Base-by-base conservation (phyloP, 2,113 vertebrate species). In the Brachyhypopomus gauderio region DNA sequence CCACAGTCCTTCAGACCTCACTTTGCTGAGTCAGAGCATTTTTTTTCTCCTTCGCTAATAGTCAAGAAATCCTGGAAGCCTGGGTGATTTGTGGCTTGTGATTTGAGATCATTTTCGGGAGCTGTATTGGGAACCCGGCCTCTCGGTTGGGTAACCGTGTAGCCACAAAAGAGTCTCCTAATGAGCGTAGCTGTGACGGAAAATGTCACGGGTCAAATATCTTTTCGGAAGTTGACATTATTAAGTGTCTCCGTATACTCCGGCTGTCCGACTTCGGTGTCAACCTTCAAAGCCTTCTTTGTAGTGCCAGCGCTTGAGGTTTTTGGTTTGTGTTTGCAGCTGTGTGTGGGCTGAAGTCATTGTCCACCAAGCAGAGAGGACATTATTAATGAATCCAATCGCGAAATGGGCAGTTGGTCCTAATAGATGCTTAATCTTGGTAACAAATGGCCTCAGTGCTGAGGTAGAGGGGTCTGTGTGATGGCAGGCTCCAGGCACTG, bases 381-480 rank as follows among this genome's bases (percentile, higher is more conserved):
- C 36, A 48, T 86, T 79, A 86, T 84, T 86, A 86, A 86, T 86
- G 83, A 83, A 77, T 72, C 78, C 78, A 86, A 83, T 88, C 78
- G 85, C 77, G 85, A 88, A 83, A 85, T 86, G 83, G 78, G 59
- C 83, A 70, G 75, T 86, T 83, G 74, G 78, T 83, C 85, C 73
- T 86, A 83, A 88, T 86, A 85, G 85, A 80, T 77, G 75, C 80
- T 81, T 86, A 82, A 88, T 88, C 82, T 81, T 77, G 59, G 66
- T 81, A 82, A 87, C 75, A 71, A 85, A 85, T 69, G 67, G 69
- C 66, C 48, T 23, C 8, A 1, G 75, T 71, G 75, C 69, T 69
- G 55, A 36, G 72, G 23, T 52, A 72, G 71, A 73, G 23, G 30
- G 38, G 59, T 52, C 79, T 82, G 16, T 66, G 74, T 67, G 71